Evolutionary conservation across 2,888 invertebrate species (phyloP), one percentile per base, ranked within the genome.

Genomic region (Pelosia muscerda): DNA sequence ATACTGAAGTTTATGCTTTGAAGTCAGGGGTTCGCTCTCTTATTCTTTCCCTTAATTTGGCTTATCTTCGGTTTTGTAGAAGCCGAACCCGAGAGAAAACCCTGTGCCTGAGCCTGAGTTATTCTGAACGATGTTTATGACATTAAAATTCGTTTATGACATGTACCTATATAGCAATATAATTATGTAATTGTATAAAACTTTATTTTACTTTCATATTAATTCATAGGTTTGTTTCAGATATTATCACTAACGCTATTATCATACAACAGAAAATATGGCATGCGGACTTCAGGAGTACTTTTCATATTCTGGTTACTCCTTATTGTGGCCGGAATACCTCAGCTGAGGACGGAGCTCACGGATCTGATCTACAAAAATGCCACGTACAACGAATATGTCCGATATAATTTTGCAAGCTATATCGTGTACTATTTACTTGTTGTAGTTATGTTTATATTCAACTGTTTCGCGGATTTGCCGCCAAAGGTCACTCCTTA

Each of bases 281-380:
- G 99, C 13, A 95, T 98, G 79, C 96, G 97, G 83, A 97, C 98
- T 10, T 99, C 99, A 6, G 99, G 99, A 9, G 95, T 98, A 63
- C 94, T 98, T 75, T 99, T 98, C 90, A 90, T 98, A 71, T 99
- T 99, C 92, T 99, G 99, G 98, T 95, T 98, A n/a, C 86, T 98
- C 0, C 90, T 98, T 65, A 92, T 95, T 0, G 25, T 98, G 22
- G 96, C 96, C 61, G 97, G 97, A 6, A 93, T 97, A 71, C 95
- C 97, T 3, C 97, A 97, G 76, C 97, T 97, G 80, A 95, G 97
- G 81, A 96, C 96, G 34, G 96, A 96, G 88, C 90, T 95, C 81
- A 96, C 96, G 34, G 96, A 96, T 88, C 90, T 95, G 0, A 63
- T 87, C 25, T 86, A 89, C 53, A 84, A 88, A 38, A 84, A 86